A percentile compares a stretch with the other conserved stretches of the same genome.
These are phyloP conservation scores for Halichondria panicea DNA, from an alignment of 37 sponge, comb jelly and placozoan species.

Conservation along the genomic window DNA sequence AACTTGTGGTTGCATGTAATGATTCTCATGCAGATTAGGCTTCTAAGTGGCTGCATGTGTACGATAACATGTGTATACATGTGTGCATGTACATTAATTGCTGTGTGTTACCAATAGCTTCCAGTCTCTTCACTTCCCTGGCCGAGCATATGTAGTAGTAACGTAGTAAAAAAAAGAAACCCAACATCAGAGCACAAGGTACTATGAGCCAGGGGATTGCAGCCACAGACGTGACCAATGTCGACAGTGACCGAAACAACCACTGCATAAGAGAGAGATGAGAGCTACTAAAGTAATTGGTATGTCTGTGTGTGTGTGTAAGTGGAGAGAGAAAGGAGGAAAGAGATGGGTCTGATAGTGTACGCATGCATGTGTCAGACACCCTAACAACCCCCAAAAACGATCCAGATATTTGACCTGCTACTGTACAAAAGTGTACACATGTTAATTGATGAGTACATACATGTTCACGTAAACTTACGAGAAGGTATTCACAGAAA, in stretches of 20 bases:
- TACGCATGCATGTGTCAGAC: no score
- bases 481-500: conserved; percentile 42
- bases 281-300: no score
- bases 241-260: conserved; percentile 40
- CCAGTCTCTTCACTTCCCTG: conserved; percentile 76
- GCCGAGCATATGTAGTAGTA: conserved; percentile 63
- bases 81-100: no score
- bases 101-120: conserved; percentile 64
- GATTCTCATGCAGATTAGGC: not conserved
- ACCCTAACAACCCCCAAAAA: conserved; percentile 18
- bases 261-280: conserved; percentile 23
- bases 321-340: no score
- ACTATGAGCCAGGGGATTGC: conserved; percentile 64
- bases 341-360: no score
- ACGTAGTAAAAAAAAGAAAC: conserved; percentile 28
- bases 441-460: not conserved
- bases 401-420: not conserved
- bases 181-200: conserved; percentile 29
- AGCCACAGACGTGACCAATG: conserved; percentile 43
- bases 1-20: not conserved
- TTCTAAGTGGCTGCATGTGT: not conserved
- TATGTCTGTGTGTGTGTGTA: no score
- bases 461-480: conserved; percentile 29
- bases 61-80: conserved; percentile 13
- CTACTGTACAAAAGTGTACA: not conserved